Conservation (phyloP, 2,888 invertebrate genomes). For the Xylota segnis region DNA sequence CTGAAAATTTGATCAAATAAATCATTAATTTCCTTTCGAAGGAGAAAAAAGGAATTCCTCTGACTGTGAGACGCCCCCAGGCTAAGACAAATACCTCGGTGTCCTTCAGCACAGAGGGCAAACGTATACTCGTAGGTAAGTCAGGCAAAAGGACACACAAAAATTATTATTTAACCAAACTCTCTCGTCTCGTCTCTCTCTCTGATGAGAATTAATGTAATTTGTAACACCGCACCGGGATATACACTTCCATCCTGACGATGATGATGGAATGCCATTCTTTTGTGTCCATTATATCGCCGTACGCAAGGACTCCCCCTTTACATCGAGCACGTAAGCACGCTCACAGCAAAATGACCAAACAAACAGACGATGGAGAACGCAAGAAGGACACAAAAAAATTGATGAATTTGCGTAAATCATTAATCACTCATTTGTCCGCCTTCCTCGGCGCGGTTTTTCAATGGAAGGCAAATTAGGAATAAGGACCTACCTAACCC, state of each 20-base stretch:
- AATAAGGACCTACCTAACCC: slow-evolving; percentile 12
- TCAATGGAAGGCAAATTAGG: slow-evolving; percentile 57
- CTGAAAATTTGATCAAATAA: slow-evolving; percentile 45
- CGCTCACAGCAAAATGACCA: slow-evolving; percentile 53
- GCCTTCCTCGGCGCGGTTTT: slow-evolving; percentile 47
- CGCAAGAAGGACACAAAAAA: slow-evolving; percentile 22
- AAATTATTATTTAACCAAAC: slow-evolving; percentile 35
- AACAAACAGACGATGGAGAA: slow-evolving; percentile 39
- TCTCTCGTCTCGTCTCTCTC: background rate
- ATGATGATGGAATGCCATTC: slow-evolving; percentile 47
- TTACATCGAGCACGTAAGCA: background rate
- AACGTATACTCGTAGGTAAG: slow-evolving; percentile 10
- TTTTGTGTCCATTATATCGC: slow-evolving; percentile 34
- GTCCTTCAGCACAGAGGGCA: slow-evolving; percentile 14
- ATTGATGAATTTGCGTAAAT: slow-evolving; percentile 69
- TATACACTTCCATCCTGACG: background rate
- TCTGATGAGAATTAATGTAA: slow-evolving; percentile 63
- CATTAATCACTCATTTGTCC: slow-evolving; percentile 73
- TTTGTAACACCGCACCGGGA: slow-evolving; percentile 27
- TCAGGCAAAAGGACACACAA: slow-evolving; percentile 50
- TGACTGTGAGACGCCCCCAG: background rate
- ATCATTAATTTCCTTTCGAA: slow-evolving; percentile 29
- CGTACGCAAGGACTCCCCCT: slow-evolving; percentile 2
- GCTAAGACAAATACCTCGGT: slow-evolving; percentile 36
- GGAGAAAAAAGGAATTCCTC: background rate